These are phyloP conservation scores for Ctenosaura bakeri DNA, from an alignment of 2,797 vertebrate genomes.

Conservation along the genomic window DNA sequence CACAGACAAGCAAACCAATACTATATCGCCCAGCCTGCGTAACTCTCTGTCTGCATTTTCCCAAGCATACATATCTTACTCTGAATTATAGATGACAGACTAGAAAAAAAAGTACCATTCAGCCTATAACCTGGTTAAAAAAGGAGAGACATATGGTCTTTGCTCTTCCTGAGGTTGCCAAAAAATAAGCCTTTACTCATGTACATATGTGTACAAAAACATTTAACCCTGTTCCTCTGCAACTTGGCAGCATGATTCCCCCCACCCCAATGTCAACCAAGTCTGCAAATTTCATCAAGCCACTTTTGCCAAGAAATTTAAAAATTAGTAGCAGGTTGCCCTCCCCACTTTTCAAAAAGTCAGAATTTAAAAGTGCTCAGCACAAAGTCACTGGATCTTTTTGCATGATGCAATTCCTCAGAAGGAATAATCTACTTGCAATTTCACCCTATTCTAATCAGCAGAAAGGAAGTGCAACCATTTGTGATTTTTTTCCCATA, in stretches of 20 bases:
- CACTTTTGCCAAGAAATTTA: too few species aligned
- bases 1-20: background rate
- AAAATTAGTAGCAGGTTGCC: too few species aligned
- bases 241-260: background rate
- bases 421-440: too few species aligned
- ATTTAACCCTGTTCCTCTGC: background rate
- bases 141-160: background rate
- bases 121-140: background rate
- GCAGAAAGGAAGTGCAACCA: too few species aligned
- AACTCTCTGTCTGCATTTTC: slow-evolving; percentile 23
- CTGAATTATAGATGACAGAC: background rate
- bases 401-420: too few species aligned
- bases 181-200: background rate
- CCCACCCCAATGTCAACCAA: too few species aligned
- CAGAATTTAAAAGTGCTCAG: too few species aligned
- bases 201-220: background rate
- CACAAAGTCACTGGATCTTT: too few species aligned
- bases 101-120: background rate
- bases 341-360: too few species aligned
- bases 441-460: too few species aligned
- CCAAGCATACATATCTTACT: background rate
- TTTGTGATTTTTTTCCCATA: too few species aligned
- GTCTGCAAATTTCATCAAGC: too few species aligned
- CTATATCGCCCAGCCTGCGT: slow-evolving; percentile 16
- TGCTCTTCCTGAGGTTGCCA: background rate